Base-by-base conservation (phyloP, 2,797 vertebrate genomes). In the Parauchenoglanis ngamensis region DNA sequence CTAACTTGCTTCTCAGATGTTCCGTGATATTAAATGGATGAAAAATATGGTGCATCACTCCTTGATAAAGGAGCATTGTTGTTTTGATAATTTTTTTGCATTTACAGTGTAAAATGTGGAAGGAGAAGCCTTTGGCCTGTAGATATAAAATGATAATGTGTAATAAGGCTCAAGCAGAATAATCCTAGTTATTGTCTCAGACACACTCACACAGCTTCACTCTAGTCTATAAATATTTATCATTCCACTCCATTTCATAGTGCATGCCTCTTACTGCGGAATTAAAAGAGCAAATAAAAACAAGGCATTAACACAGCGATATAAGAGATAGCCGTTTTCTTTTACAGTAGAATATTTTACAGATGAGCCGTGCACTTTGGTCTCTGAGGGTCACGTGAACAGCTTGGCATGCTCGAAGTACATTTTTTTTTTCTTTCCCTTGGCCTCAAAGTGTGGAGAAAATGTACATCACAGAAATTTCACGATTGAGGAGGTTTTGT, bases 181-280 rank as follows among this genome's bases (percentile, higher is more conserved):
- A 19, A 65, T 82, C 40, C 15, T 31, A 31, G 25, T 83, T 67
- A 67, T 31, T 21, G n/a, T 67, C 80, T 67, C 61, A 83, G 61
- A 83, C 35, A 59, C 56, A 80, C 40, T 82, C 61, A 28, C 44
- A 11, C 59, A 52, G 80, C 80, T 83, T 67, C 63, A 52, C 59
- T n/a, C 40, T 10, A 46, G 57, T 82, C 44, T 52, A 82, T 87
- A 75, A 87, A 87, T 76, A 52, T 81, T 75, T 75, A 83, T 65
- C 23, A 54, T 76, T 67, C 46, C 46, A 44, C 67, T 75, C 56
- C 68, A n/a, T 67, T 83, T 75, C 83, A 76, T 31, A 83, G 54
- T 7, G 35, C 85, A 46, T 7, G 57, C 6, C 44, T 61, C 56
- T 79, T 79, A 35, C 19, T 23, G 56, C 19, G 0, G 5, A 79